Conservation (phyloP, 1,140 invertebrate species). For the Drosophila carrolli region DNA sequence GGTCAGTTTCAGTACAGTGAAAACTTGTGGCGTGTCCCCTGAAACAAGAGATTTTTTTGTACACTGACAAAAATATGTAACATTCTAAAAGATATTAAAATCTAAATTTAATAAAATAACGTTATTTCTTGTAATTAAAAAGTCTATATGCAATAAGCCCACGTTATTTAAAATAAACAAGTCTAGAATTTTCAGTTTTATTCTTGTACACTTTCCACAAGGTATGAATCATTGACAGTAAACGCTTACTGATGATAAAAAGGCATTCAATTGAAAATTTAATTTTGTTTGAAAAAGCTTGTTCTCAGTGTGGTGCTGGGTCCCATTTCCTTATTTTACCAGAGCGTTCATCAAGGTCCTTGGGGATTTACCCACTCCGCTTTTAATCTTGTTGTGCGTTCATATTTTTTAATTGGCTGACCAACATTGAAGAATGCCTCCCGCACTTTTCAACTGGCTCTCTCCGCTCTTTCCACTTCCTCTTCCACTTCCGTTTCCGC, state of each 20-base stretch:
- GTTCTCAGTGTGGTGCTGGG: background rate
- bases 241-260: too few species aligned
- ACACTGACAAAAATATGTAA: background rate
- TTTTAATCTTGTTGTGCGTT: conserved; percentile 53
- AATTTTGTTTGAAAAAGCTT: background rate
- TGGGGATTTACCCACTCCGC: conserved; percentile 16
- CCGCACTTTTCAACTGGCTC: conserved; percentile 28
- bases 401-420: conserved; percentile 69
- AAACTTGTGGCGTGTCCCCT: conserved; percentile 26
- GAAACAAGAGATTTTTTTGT: conserved; percentile 32
- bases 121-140: too few species aligned
- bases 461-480: background rate
- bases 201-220: too few species aligned
- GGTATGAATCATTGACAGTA: too few species aligned
- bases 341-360: conserved; percentile 8
- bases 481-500: conserved; percentile 29
- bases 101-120: too few species aligned
- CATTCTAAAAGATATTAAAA: too few species aligned
- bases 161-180: too few species aligned
- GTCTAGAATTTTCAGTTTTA: too few species aligned
- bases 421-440: conserved; percentile 36
- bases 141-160: too few species aligned
- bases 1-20: conserved; percentile 29
- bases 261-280: background rate
- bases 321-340: conserved; percentile 1